Evolutionary conservation across 2,888 invertebrate species (phyloP).

Genomic region (Tetragnatha montana): DNA sequence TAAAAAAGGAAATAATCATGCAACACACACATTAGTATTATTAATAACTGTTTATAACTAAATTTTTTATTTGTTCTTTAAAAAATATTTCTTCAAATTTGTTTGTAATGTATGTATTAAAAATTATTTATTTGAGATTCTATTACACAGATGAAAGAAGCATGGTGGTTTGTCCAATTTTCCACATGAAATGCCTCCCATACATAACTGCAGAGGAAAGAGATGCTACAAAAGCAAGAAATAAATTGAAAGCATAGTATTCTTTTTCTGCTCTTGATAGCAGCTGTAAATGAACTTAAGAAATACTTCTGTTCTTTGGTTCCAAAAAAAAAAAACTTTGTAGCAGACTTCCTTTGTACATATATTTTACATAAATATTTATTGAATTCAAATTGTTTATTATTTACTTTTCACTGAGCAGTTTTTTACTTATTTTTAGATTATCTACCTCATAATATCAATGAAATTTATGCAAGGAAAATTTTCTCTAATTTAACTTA

Average conservation of each 20-base stretch:
- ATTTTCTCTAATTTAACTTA: no score
- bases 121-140: neutral
- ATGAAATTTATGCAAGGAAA: no score
- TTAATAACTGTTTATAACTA: no score
- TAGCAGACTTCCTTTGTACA: neutral
- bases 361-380: neutral
- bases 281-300: neutral
- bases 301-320: neutral
- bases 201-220: conserved; percentile 69
- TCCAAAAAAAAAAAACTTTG: neutral
- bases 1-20: no score
- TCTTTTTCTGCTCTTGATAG: neutral
- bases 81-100: neutral
- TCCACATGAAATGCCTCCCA: conserved; percentile 72
- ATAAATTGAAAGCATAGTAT: neutral
- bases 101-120: no score
- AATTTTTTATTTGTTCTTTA: neutral
- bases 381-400: neutral
- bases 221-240: conserved; percentile 32
- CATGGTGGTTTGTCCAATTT: conserved; percentile 70
- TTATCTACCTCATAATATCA: no score
- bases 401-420: neutral
- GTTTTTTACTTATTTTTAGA: no score
- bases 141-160: conserved; percentile 60
- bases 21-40: no score